Base-by-base conservation (phyloP, 2,113 vertebrate species). In the Lampris incognitus region DNA sequence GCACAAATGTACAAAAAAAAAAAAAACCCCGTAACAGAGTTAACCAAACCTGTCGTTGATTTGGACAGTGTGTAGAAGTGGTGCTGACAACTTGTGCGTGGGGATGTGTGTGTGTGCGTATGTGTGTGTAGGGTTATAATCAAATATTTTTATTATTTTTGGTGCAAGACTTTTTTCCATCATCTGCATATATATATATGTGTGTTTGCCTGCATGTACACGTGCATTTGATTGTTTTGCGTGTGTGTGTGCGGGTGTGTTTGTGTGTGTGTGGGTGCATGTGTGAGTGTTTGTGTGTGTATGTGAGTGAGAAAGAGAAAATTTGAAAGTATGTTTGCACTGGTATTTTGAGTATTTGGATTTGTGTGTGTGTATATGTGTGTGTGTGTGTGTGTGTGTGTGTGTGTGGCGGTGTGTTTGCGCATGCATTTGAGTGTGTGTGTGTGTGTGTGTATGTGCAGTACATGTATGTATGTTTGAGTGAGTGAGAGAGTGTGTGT, bases 1-100 rank as follows among this genome's bases (percentile, higher is more conserved):
- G 39, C n/a, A 13, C 46, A 40, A 40, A 66, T 60, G 73, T 36
- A 78, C 59, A 41, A 13, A 37, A 52, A 36, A 24, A 8, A 67
- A 1, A 57, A 24, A 8, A 67, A 1, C 54, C 42, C 59, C 4
- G 4, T 2, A 1, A 46, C 36, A 56, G 74, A 66, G 52, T 57
- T 10, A 54, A 2, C 8, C 51, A 41, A 5, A 11, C n/a, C 50
- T 36, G 2, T 41, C 40, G 2, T 58, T 50, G 0, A 42, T 59
- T 9, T 11, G 3, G 41, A 36, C n/a, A 40, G 3, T 61, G 57
- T 71, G 48, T 62, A 10, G 7, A 54, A 6, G 38, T 41, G 74
- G 36, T 63, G 36, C 54, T 3, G 11, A 24, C 24, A 24, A 24
- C 72, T 13, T 76, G 48, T 2, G 1, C 55, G 3, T 71, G 11